Evolutionary conservation across 2,797 vertebrate species (phyloP).

Genomic region (Sorex maritimensis): DNA sequence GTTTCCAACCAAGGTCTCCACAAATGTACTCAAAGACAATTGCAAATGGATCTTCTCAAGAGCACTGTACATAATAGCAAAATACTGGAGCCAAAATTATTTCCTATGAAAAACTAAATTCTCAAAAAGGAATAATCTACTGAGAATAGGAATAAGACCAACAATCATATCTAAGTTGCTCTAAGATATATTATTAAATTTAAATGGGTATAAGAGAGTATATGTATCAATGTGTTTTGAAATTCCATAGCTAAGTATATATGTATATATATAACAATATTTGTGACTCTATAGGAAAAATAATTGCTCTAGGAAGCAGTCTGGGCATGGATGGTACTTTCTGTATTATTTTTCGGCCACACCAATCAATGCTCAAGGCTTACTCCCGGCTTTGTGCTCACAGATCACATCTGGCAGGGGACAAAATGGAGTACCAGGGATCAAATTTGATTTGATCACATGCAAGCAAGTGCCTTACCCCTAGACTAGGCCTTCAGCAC

Average conservation of each 20-base stretch:
- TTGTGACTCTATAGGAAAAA: background rate
- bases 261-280: background rate
- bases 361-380: no score
- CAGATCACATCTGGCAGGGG: no score
- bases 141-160: background rate
- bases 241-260: background rate
- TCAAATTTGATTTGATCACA: no score
- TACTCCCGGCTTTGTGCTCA: no score
- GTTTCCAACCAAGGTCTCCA: no score
- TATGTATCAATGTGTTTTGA: background rate
- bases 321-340: background rate
- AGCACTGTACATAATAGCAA: background rate
- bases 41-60: background rate
- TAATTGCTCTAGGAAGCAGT: background rate
- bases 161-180: background rate
- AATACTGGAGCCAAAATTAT: background rate
- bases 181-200: background rate
- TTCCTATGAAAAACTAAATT: background rate
- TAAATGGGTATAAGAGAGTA: background rate
- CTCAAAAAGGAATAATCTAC: background rate
- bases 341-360: background rate
- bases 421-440: no score
- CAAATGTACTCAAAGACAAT: background rate
- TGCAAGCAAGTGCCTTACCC: no score
- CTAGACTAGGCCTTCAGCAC: no score